These are phyloP conservation scores for Lepus americanus DNA, from an alignment of 2,113 vertebrate species.

Conservation along the genomic window DNA sequence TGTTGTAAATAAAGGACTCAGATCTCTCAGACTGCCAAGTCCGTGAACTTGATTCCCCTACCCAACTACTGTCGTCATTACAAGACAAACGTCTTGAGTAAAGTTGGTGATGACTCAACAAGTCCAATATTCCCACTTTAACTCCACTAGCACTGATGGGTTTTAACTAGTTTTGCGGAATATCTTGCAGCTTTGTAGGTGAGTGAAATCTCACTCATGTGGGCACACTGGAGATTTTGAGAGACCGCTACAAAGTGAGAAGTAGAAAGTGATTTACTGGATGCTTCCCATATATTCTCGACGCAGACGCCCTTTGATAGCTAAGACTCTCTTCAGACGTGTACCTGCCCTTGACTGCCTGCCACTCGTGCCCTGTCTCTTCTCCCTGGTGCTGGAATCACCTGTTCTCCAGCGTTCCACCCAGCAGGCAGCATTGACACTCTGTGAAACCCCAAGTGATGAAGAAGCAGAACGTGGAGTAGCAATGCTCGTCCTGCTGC, in stretches of 20 bases:
- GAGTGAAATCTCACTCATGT: neutral
- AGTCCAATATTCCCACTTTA: neutral
- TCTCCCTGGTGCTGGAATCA: neutral
- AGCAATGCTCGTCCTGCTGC: neutral
- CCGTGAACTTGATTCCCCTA: neutral
- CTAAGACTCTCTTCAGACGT: neutral
- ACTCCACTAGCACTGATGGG: neutral
- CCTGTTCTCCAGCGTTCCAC: neutral
- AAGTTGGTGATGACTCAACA: neutral
- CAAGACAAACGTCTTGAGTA: neutral
- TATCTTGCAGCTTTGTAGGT: slow-evolving; percentile 15
- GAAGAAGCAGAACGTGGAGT: neutral
- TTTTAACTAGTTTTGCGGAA: neutral
- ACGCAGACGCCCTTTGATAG: neutral
- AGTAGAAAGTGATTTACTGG: slow-evolving; percentile 17
- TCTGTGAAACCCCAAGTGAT: neutral
- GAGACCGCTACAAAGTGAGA: neutral
- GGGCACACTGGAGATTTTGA: neutral
- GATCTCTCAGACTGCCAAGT: neutral
- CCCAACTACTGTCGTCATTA: neutral
- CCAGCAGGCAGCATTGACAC: no score
- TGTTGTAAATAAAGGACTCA: neutral
- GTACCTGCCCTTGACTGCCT: neutral
- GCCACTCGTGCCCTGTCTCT: neutral
- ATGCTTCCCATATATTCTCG: neutral